Percentiles rank a stretch among this genome's conserved stretches.
Conservation (phyloP, 2,888 invertebrate species). For the Dorcus parallelipipedus region DNA sequence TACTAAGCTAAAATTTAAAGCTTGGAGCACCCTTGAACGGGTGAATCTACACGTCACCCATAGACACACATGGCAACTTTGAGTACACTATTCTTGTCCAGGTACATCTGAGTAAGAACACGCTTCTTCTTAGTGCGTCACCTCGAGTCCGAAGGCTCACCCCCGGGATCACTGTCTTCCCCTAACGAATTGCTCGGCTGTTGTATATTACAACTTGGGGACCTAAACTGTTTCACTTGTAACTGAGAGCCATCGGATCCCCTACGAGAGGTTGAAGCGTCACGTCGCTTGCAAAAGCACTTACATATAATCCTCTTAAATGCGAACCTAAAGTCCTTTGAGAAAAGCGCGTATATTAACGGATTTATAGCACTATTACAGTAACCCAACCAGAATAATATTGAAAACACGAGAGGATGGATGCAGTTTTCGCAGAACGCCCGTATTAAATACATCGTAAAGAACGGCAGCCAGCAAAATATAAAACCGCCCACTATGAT, state of each 20-base stretch:
- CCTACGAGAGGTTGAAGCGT: slow-evolving; percentile 48
- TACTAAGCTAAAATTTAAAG: slow-evolving; percentile 10
- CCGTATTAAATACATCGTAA: slow-evolving; percentile 88
- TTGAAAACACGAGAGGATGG: slow-evolving; percentile 79
- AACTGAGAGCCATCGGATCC: slow-evolving; percentile 57
- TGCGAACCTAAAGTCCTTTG: slow-evolving; percentile 91
- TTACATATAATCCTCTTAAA: slow-evolving; percentile 90
- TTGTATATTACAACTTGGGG: slow-evolving; percentile 57
- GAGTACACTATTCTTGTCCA: slow-evolving; percentile 42
- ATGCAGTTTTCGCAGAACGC: slow-evolving; percentile 87
- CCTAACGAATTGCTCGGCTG: slow-evolving; percentile 55
- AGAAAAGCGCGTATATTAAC: slow-evolving; percentile 90
- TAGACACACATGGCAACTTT: slow-evolving; percentile 45
- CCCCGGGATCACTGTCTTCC: slow-evolving; percentile 56
- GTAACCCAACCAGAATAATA: slow-evolving; percentile 96
- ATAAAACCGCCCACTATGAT: slow-evolving; percentile 98
- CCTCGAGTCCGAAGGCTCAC: slow-evolving; percentile 54
- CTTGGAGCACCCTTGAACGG: slow-evolving; percentile 17
- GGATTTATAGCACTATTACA: slow-evolving; percentile 97
- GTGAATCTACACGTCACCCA: slow-evolving; percentile 38
- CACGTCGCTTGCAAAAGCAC: slow-evolving; percentile 65
- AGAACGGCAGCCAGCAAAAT: slow-evolving; percentile 95
- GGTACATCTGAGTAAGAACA: slow-evolving; percentile 34
- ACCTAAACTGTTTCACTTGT: slow-evolving; percentile 52
- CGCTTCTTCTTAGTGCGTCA: slow-evolving; percentile 49